These are phyloP conservation scores for Cheumatopsyche charites DNA, from an alignment of 1,140 invertebrate genomes.

Conservation along the genomic window DNA sequence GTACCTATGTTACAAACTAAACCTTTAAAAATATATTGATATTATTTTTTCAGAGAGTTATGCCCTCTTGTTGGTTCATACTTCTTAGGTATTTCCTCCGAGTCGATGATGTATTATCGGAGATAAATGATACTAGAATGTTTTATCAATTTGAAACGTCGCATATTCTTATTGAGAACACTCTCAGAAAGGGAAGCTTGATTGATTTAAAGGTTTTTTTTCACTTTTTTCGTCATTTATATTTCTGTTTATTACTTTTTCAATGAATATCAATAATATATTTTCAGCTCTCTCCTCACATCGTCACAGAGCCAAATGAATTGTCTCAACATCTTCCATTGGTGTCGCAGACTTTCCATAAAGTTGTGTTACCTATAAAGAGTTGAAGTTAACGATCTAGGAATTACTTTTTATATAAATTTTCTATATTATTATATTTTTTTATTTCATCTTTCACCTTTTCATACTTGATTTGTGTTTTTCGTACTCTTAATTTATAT, in stretches of 20 bases:
- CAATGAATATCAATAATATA: no score
- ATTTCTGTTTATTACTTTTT: no score
- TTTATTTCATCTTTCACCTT: no score
- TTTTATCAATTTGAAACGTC: conserved; percentile 82
- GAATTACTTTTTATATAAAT: background rate
- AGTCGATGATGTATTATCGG: conserved; percentile 90
- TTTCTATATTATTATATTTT: background rate
- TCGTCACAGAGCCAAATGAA: conserved; percentile 42
- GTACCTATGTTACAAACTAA: background rate
- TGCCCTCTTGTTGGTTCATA: conserved; percentile 93
- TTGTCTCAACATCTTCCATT: conserved; percentile 39
- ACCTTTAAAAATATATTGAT: conserved; percentile 35
- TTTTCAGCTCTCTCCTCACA: conserved; percentile 39
- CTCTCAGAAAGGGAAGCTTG: conserved; percentile 73
- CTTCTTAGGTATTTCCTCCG: conserved; percentile 90
- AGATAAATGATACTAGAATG: conserved; percentile 90
- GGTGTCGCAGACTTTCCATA: conserved; percentile 29
- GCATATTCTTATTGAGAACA: conserved; percentile 79
- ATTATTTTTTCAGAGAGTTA: conserved; percentile 78
- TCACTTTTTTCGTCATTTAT: no score
- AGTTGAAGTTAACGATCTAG: background rate
- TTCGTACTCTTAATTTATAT: no score
- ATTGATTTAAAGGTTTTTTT: conserved; percentile 64
- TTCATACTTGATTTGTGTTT: no score
- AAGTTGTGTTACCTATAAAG: conserved; percentile 38